Conservation (phyloP, 2,797 vertebrate genomes). For the Platalea minor region DNA sequence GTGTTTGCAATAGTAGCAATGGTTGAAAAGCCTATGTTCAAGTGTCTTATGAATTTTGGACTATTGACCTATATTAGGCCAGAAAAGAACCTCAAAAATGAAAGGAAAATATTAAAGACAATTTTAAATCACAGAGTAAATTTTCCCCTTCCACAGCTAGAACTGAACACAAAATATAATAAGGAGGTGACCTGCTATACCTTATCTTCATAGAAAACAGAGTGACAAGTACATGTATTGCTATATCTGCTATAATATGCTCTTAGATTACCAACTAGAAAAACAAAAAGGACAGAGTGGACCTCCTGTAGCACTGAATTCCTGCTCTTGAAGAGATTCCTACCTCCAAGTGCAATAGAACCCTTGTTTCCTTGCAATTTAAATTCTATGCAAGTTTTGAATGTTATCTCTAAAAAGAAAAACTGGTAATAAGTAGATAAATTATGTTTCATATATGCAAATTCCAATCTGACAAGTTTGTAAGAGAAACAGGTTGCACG, state of each 20-base stretch:
- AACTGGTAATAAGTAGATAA: neutral
- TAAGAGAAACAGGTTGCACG: neutral
- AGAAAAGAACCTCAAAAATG: neutral
- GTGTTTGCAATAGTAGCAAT: neutral
- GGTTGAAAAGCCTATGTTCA: neutral
- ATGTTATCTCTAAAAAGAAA: neutral
- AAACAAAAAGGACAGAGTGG: neutral
- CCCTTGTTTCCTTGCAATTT: neutral
- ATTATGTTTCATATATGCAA: neutral
- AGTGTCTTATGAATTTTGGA: neutral
- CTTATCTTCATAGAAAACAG: neutral
- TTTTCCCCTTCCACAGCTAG: neutral
- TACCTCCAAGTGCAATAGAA: neutral
- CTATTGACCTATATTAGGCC: neutral
- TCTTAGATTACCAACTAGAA: neutral
- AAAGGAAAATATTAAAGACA: neutral
- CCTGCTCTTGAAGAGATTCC: neutral
- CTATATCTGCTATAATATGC: neutral
- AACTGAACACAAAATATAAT: neutral
- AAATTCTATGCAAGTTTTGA: neutral
- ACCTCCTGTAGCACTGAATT: neutral
- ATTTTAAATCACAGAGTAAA: neutral
- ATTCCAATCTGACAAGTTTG: neutral
- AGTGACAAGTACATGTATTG: neutral
- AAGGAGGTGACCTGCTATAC: neutral